These are phyloP conservation scores for Saxicola maurus DNA, from an alignment of 2,797 vertebrate species.

Conservation along the genomic window DNA sequence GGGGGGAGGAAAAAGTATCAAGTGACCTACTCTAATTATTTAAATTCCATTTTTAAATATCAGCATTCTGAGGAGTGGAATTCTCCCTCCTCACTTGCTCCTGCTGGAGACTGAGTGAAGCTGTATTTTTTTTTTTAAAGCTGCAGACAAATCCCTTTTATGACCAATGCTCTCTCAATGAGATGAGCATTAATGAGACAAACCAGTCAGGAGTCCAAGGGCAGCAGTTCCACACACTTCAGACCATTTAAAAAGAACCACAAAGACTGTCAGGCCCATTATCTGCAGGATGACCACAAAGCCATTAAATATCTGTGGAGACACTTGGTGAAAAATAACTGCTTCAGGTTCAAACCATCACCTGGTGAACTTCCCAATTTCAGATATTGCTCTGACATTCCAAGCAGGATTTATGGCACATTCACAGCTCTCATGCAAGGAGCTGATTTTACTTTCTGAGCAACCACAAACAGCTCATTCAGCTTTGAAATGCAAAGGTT, in stretches of 20 bases:
- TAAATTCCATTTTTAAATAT: background rate
- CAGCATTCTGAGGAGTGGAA: background rate
- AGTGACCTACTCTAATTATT: background rate
- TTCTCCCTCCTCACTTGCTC: background rate
- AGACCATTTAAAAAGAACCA: background rate
- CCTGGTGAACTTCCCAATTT: background rate
- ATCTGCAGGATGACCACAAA: background rate
- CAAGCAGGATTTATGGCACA: background rate
- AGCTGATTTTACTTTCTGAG: background rate
- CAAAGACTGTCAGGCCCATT: background rate
- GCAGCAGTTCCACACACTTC: background rate
- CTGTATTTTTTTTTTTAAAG: background rate
- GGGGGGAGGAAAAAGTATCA: fast-evolving
- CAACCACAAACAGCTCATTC: background rate
- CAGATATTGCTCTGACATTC: background rate
- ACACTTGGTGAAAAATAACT: background rate
- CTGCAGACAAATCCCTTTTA: background rate
- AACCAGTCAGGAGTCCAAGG: background rate
- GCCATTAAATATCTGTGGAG: background rate
- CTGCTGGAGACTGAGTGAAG: background rate
- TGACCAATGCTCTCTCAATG: background rate
- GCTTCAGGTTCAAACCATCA: background rate
- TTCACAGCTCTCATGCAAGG: background rate
- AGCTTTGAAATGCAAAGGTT: background rate
- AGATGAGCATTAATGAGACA: background rate